phyloP scores from a whole-genome alignment of 2,113 vertebrate species.

The Scartelaos histophorus region DNA sequence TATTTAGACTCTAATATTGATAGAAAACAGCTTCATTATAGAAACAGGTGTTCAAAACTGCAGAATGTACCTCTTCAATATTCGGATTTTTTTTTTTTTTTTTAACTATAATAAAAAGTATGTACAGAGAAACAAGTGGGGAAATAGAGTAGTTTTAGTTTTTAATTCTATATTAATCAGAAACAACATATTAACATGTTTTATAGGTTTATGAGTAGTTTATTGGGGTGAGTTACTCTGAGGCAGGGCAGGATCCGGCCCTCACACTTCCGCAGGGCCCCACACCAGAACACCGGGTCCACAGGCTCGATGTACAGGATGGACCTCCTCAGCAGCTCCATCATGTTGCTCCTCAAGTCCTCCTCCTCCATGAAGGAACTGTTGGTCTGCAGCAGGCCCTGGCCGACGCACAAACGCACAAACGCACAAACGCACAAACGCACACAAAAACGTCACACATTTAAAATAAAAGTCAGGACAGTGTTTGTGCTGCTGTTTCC shows the following conservation, averaged over 20 bases:
- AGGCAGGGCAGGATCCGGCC: conserved; percentile 72
- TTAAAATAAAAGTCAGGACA: no score
- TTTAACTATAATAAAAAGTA: no score
- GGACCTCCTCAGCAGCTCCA: conserved; percentile 66
- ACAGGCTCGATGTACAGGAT: conserved; percentile 59
- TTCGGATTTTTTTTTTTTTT: no score
- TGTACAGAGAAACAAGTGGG: no score
- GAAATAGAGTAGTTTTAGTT: no score
- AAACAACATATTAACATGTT: no score
- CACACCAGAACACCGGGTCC: conserved; percentile 66
- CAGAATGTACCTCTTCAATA: no score
- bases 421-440: not conserved
- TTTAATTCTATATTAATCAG: no score
- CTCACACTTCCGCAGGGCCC: conserved; percentile 64
- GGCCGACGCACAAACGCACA: not conserved
- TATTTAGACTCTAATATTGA: no score
- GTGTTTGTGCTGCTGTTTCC: no score
- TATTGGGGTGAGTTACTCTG: conserved; percentile 46
- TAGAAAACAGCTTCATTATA: no score
- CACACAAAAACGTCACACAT: not conserved
- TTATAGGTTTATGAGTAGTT: not conserved
- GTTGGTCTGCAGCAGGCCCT: conserved; percentile 67
- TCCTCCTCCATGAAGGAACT: conserved; percentile 40
- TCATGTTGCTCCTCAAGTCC: conserved; percentile 54
- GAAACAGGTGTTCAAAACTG: no score